These are phyloP conservation scores for Tethya wilhelma DNA, from an alignment of 37 sponge, comb jelly and placozoan species.

Conservation along the genomic window DNA sequence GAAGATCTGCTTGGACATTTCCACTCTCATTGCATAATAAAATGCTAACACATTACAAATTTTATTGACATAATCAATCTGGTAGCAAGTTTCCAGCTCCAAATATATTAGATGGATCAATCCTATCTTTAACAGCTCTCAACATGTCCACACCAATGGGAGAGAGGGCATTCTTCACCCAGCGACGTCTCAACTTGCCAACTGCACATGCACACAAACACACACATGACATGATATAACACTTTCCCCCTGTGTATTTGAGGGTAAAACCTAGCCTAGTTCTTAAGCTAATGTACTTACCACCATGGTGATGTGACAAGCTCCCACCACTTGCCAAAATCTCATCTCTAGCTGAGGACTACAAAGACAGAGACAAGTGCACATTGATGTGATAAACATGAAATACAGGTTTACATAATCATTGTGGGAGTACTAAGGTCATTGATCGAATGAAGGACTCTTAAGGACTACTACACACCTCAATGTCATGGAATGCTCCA, in stretches of 20 bases:
- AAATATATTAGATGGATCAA: slow-evolving; percentile 91
- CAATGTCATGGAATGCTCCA: slow-evolving; percentile 64
- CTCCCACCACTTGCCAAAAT: slow-evolving; percentile 89
- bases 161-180: slow-evolving; percentile 71
- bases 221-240: no score
- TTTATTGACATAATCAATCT: no score
- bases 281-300: slow-evolving; percentile 20
- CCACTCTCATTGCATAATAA: background rate
- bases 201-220: slow-evolving; percentile 30
- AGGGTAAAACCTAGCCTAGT: background rate
- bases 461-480: no score
- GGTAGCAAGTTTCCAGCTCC: slow-evolving; percentile 80
- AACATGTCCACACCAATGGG: slow-evolving; percentile 75
- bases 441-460: no score
- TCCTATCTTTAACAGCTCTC: slow-evolving; percentile 75
- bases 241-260: no score
- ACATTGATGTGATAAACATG: background rate
- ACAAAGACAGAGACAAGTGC: background rate
- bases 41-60: no score
- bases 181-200: slow-evolving; percentile 90
- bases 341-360: slow-evolving; percentile 89
- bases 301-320: slow-evolving; percentile 96
- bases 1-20: background rate
- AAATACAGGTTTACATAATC: background rate
- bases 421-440: background rate